Evolutionary conservation across 30 jellyfish, hydroid and myxozoan genomes (phyloP).

Genomic region (Phacellophora camtschatica): DNA sequence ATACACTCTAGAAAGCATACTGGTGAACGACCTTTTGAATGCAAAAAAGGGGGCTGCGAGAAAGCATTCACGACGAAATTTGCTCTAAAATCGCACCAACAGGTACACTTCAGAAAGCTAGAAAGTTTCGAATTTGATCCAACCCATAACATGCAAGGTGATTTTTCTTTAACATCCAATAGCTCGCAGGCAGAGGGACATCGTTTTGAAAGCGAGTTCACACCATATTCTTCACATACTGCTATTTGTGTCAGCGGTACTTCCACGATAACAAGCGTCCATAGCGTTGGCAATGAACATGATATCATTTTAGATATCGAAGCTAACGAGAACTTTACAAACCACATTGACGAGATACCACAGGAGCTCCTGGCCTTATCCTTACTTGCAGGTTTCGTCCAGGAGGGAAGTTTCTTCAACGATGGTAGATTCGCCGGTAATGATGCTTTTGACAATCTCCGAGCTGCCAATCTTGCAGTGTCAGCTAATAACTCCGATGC

Average conservation of each 20-base stretch:
- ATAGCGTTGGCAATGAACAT: slow-evolving; percentile 68
- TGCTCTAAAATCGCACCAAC: slow-evolving; percentile 62
- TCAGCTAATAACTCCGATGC: neutral
- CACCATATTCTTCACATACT: slow-evolving; percentile 36
- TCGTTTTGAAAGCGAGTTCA: slow-evolving; percentile 49
- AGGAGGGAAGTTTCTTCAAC: slow-evolving; percentile 62
- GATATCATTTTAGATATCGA: slow-evolving; percentile 55
- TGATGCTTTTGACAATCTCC: neutral
- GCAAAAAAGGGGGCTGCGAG: slow-evolving; percentile 79
- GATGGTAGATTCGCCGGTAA: slow-evolving; percentile 6
- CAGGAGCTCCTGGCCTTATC: slow-evolving; percentile 59
- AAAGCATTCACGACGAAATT: slow-evolving; percentile 70
- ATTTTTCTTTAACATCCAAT: neutral
- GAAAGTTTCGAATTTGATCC: slow-evolving; percentile 36
- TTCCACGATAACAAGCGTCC: slow-evolving; percentile 63
- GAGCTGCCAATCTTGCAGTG: neutral
- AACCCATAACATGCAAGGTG: neutral
- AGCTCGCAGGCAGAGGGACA: slow-evolving; percentile 29
- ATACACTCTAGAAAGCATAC: slow-evolving; percentile 71
- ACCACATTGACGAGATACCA: slow-evolving; percentile 49
- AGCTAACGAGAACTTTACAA: slow-evolving; percentile 37
- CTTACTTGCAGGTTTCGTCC: slow-evolving; percentile 60
- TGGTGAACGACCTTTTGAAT: slow-evolving; percentile 83
- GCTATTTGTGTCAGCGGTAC: slow-evolving; percentile 63
- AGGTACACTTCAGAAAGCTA: slow-evolving; percentile 37